These are phyloP conservation scores for Falco novaeseelandiae DNA, from an alignment of 2,797 vertebrate species.

Conservation along the genomic window DNA sequence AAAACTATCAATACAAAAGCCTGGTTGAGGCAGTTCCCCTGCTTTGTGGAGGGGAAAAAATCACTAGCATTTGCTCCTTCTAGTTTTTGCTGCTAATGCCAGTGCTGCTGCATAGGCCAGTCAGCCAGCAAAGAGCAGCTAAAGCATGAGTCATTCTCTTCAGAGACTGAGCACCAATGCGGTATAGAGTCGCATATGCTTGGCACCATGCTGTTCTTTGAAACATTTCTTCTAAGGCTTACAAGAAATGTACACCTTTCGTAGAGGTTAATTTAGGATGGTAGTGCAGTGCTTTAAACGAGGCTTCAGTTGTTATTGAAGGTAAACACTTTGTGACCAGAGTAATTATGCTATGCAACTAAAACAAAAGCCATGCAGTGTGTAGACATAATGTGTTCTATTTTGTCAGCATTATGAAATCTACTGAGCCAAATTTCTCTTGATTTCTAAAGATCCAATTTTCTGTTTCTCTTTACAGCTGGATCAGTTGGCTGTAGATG, in stretches of 20 bases:
- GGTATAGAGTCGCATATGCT: constrained; percentile 4
- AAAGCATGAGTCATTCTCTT: constrained; percentile 55
- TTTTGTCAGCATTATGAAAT: constrained; percentile 16
- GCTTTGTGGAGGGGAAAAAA: not conserved
- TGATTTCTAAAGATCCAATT: constrained; percentile 40
- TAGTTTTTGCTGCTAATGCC: not conserved
- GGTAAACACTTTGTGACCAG: constrained; percentile 25
- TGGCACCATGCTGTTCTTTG: constrained; percentile 46
- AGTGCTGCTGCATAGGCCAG: constrained; percentile 32
- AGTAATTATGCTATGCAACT: constrained; percentile 18
- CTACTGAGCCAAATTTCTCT: constrained; percentile 18
- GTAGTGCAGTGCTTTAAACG: constrained; percentile 31
- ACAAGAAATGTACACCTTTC: not conserved
- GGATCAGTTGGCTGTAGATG: constrained; percentile 93
- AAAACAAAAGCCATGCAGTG: not conserved
- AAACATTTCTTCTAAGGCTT: not conserved
- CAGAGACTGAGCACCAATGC: constrained; percentile 12
- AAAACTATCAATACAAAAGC: not conserved
- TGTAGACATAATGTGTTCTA: not conserved
- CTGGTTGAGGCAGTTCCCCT: not conserved
- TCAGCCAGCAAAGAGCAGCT: constrained; percentile 15
- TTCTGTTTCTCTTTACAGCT: constrained; percentile 80
- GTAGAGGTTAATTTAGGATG: constrained; percentile 44
- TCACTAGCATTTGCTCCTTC: not conserved
- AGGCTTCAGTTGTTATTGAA: constrained; percentile 36